A percentile compares a stretch with the other conserved stretches of the same genome.
These are phyloP conservation scores for Muntiacus muntjak DNA, from an alignment of 2,113 vertebrate species.

Conservation along the genomic window DNA sequence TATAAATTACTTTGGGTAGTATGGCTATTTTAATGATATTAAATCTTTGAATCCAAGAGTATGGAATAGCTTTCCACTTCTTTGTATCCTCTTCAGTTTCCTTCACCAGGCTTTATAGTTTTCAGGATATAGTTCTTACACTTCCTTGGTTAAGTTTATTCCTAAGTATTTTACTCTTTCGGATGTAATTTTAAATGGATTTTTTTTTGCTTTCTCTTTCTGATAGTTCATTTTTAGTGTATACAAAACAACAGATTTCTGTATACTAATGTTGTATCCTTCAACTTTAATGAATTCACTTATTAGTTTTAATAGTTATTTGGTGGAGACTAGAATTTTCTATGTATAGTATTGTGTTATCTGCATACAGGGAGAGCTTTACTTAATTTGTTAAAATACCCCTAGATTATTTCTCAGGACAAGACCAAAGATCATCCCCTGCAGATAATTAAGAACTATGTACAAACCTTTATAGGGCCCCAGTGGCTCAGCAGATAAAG, in stretches of 20 bases:
- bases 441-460: not conserved
- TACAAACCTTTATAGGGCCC: not conserved
- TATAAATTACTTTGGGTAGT: not conserved
- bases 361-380: not conserved
- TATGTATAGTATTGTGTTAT: not conserved
- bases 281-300: not conserved
- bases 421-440: constrained; percentile 26
- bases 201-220: not conserved
- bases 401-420: constrained; percentile 19
- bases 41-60: not conserved
- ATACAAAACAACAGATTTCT: not conserved
- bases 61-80: not conserved
- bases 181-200: not conserved
- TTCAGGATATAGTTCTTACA: not conserved
- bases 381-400: constrained; percentile 57
- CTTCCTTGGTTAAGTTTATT: not conserved
- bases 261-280: not conserved
- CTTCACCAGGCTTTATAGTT: not conserved
- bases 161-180: not conserved
- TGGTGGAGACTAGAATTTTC: not conserved
- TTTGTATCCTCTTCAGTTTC: not conserved
- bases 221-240: not conserved
- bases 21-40: not conserved
- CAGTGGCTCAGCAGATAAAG: not conserved
- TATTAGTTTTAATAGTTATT: not conserved